Base-by-base conservation (phyloP, 2,113 vertebrate genomes). In the Chamaea fasciata region DNA sequence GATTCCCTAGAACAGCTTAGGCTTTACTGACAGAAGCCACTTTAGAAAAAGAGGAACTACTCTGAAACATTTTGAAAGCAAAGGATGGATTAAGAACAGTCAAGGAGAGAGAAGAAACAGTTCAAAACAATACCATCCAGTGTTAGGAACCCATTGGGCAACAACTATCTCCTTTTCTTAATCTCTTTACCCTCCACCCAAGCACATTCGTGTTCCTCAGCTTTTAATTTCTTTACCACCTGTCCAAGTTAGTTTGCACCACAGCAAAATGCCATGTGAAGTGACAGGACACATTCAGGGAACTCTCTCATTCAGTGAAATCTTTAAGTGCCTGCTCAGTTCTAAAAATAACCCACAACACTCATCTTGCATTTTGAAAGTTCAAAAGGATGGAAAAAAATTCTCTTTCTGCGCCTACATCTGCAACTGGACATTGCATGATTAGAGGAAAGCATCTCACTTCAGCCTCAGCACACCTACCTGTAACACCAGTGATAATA, bases 261-360 rank as follows among this genome's bases (percentile, higher is more conserved):
- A 78, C 56, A 70, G 88, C 42, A 93, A 95, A 94, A 92, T 64
- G 83, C 79, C 26, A 19, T 1, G 13, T 53, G 64, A 95, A 90
- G 93, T 78, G 92, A 95, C 83, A 95, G 92, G 90, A 89, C 79
- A 93, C 92, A 88, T 90, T 71, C 79, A 89, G 64, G 64, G 83
- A 94, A 93, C 83, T 89, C 83, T 82, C 63, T 63, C 42, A 26
- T 81, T 95, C 85, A 75, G 71, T 89, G 95, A 90, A 83, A 93
- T 81, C 49, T 95, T 22, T 15, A 52, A 55, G 63, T 80, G 87
- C 50, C 78, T 93, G 84, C 63, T 90, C 59, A 22, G 39, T 46
- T 82, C 87, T 71, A 87, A 97, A 96, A 97, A 94, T 88, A 96
- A 79, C 37, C 55, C 2, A 7, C 59, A 83, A 52, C 93, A 60